These are phyloP conservation scores for Ectropis crepuscularia DNA, from an alignment of 2,888 invertebrate genomes.

Conservation along the genomic window DNA sequence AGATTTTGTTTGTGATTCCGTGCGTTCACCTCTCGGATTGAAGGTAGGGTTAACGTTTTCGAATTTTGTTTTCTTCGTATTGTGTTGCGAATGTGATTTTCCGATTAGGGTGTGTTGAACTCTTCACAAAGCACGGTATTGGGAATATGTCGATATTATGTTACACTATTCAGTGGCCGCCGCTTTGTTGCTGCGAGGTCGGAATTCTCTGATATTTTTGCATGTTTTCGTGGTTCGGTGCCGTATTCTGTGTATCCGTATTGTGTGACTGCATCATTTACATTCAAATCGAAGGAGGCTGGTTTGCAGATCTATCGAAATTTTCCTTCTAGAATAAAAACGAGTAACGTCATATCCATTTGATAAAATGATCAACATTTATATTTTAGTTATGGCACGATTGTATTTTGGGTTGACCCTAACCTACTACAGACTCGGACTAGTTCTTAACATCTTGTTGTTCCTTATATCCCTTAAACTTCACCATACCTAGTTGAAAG, in stretches of 20 bases:
- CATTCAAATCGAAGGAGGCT: no score
- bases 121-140: slow-evolving; percentile 22
- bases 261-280: no score
- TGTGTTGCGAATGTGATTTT: slow-evolving; percentile 29
- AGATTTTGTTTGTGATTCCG: slow-evolving; percentile 37
- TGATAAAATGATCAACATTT: background rate
- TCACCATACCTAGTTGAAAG: no score
- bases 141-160: slow-evolving; percentile 20
- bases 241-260: no score
- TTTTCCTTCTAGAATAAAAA: no score
- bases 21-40: slow-evolving; percentile 32
- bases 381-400: no score
- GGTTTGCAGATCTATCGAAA: no score
- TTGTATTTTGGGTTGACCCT: no score
- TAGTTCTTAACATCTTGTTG: no score
- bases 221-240: background rate
- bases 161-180: slow-evolving; percentile 20
- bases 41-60: slow-evolving; percentile 30
- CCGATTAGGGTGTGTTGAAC: slow-evolving; percentile 22
- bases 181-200: slow-evolving; percentile 8
- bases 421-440: no score
- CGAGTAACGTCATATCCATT: background rate
- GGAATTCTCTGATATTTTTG: slow-evolving; percentile 6
- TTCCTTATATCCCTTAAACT: no score
- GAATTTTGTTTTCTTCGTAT: slow-evolving; percentile 29